These are phyloP conservation scores for Orius laevigatus DNA, from an alignment of 1,140 invertebrate genomes.

Conservation along the genomic window DNA sequence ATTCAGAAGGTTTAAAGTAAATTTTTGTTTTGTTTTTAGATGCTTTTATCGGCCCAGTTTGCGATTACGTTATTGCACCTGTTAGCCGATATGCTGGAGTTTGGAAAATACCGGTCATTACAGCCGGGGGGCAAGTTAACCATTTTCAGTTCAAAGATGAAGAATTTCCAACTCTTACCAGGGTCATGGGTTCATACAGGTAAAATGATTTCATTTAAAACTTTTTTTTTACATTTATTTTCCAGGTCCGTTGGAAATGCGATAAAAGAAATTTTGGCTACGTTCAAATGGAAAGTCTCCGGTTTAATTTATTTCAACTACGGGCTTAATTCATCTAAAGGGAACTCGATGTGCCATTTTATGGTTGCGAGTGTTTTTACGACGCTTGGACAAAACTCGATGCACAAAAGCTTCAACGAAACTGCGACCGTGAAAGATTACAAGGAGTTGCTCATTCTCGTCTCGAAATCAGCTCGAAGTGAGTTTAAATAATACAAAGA, in stretches of 20 bases:
- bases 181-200: constrained; percentile 69
- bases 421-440: constrained; percentile 32
- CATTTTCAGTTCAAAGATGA: constrained; percentile 51
- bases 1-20: too few relatives aligned
- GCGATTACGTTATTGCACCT: constrained; percentile 80
- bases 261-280: background rate
- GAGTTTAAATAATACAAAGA: constrained; percentile 33
- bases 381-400: constrained; percentile 32
- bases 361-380: constrained; percentile 49
- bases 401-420: constrained; percentile 46
- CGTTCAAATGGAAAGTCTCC: constrained; percentile 50
- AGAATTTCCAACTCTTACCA: constrained; percentile 61
- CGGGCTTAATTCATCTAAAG: constrained; percentile 31
- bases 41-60: constrained; percentile 77
- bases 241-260: too few relatives aligned
- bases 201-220: constrained; percentile 17
- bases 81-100: constrained; percentile 69
- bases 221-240: background rate
- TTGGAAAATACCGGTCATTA: constrained; percentile 80
- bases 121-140: constrained; percentile 65
- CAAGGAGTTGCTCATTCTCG: constrained; percentile 40
- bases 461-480: constrained; percentile 58
- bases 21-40: constrained; percentile 34
- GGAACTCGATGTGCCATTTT: constrained; percentile 57
- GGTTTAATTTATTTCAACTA: constrained; percentile 57